Conservation (phyloP, 1,140 invertebrate genomes). For the Drosophila seguyi region DNA sequence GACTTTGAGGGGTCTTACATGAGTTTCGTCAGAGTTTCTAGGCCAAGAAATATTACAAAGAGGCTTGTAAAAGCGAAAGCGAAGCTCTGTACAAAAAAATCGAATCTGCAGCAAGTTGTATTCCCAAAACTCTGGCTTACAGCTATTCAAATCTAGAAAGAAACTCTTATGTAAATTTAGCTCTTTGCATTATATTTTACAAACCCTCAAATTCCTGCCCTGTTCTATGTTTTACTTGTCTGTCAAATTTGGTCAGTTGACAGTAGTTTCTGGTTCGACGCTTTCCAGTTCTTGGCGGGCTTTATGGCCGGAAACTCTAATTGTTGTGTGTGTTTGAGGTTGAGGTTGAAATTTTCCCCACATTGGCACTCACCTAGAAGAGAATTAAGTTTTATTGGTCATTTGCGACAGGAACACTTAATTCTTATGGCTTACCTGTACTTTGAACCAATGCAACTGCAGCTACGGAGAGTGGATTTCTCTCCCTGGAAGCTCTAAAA, state of each 20-base stretch:
- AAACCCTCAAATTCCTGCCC: slow-evolving; percentile 17
- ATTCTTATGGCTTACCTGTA: slow-evolving; percentile 40
- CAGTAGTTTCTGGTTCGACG: slow-evolving; percentile 74
- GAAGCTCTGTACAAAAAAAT: background rate
- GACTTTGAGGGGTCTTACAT: background rate
- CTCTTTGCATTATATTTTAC: background rate
- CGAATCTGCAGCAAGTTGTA: too few relatives aligned
- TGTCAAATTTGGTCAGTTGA: slow-evolving; percentile 55
- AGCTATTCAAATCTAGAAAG: background rate
- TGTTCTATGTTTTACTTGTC: slow-evolving; percentile 30
- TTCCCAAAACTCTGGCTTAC: background rate
- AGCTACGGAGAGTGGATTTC: slow-evolving; percentile 18
- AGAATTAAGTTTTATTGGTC: slow-evolving; percentile 15
- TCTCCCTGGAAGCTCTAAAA: slow-evolving; percentile 7
- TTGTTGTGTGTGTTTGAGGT: slow-evolving; percentile 49
- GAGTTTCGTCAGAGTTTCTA: background rate
- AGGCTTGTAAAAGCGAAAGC: background rate
- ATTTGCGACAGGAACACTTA: slow-evolving; percentile 25
- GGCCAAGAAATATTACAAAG: background rate
- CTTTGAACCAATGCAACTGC: slow-evolving; percentile 39
- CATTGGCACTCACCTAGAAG: slow-evolving; percentile 21
- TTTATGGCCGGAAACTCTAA: slow-evolving; percentile 80
- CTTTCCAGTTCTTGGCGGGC: slow-evolving; percentile 47
- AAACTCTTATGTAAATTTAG: background rate
- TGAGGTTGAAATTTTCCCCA: slow-evolving; percentile 39